phyloP scores from a whole-genome alignment of 2,888 invertebrate species.

The Drosophila emarginata region DNA sequence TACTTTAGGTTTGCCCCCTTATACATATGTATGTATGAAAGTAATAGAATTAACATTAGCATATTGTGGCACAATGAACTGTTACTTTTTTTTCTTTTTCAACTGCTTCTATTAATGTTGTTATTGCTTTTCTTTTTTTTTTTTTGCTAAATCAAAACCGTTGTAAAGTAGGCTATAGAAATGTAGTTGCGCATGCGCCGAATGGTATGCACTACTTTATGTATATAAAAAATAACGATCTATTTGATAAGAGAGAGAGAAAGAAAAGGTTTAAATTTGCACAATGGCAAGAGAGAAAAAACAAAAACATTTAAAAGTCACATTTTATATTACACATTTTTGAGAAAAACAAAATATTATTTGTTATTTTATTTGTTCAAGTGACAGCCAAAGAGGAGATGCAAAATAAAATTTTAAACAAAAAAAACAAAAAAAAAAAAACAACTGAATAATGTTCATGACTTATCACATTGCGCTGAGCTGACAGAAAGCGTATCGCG shows the following conservation, averaged over 20 bases:
- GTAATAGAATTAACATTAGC: conserved; percentile 40
- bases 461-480: conserved; percentile 29
- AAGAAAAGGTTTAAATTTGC: too few species aligned
- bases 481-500: conserved; percentile 13
- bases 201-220: conserved; percentile 36
- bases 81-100: conserved; percentile 33
- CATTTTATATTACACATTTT: too few species aligned
- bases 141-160: background rate
- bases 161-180: conserved; percentile 39
- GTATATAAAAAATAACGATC: too few species aligned
- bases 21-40: conserved; percentile 51
- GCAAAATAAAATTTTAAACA: background rate
- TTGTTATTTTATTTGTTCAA: background rate
- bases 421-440: too few species aligned
- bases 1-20: conserved; percentile 45
- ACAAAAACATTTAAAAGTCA: too few species aligned
- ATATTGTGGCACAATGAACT: conserved; percentile 52
- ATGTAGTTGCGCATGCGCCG: conserved; percentile 19
- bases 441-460: background rate
- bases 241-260: too few species aligned
- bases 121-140: background rate
- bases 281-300: too few species aligned
- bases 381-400: background rate
- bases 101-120: background rate
- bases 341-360: too few species aligned